A percentile compares a stretch with the other conserved stretches of the same genome.
Evolutionary conservation across 2,888 invertebrate species (phyloP).

Genomic region (Lepetodrilus schrolli): DNA sequence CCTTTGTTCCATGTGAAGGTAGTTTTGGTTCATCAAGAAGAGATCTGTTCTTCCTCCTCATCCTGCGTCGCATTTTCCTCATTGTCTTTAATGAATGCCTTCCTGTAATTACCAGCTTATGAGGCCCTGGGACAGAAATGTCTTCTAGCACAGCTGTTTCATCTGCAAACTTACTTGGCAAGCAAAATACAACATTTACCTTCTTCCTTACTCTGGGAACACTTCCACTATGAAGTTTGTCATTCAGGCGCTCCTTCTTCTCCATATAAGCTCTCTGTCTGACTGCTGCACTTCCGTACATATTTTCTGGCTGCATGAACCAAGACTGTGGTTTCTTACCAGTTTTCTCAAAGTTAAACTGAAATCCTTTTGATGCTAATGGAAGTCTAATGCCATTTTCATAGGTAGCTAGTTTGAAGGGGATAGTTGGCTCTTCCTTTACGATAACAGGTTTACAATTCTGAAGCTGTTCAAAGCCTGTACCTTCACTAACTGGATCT

Average conservation of each 20-base stretch:
- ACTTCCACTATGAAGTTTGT: background rate
- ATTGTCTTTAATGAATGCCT: background rate
- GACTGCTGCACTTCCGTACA: slow-evolving; percentile 49
- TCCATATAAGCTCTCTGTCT: slow-evolving; percentile 49
- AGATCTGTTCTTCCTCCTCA: background rate
- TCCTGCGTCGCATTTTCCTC: slow-evolving; percentile 7
- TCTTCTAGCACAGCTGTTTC: background rate
- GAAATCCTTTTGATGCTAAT: slow-evolving; percentile 57
- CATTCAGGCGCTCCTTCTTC: slow-evolving; percentile 37
- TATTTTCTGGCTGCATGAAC: slow-evolving; percentile 59
- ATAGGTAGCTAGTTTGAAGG: slow-evolving; percentile 43
- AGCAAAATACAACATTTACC: background rate
- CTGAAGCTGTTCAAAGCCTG: background rate
- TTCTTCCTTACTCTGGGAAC: background rate
- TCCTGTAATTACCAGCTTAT: slow-evolving; percentile 7
- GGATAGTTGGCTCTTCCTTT: background rate
- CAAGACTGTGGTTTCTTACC: slow-evolving; percentile 61
- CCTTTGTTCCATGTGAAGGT: background rate
- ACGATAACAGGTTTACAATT: background rate
- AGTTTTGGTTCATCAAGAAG: background rate
- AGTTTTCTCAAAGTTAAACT: slow-evolving; percentile 59
- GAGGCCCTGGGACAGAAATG: background rate
- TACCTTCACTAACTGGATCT: background rate
- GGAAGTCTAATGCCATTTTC: slow-evolving; percentile 53
- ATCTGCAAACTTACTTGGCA: too few relatives aligned